These are phyloP conservation scores for Pipra filicauda DNA, from an alignment of 2,113 vertebrate species.

Conservation along the genomic window DNA sequence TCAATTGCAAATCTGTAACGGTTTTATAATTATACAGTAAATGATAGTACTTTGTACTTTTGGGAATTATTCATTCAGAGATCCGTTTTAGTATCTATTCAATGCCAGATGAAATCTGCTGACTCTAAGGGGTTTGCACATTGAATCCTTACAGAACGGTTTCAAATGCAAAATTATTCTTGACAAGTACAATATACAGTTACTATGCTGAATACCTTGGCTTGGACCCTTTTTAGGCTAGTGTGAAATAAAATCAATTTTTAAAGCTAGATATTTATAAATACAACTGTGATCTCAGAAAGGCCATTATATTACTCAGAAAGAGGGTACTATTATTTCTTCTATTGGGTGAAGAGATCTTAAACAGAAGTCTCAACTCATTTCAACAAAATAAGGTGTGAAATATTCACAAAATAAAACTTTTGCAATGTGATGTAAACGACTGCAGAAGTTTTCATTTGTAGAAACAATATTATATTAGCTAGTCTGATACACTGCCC, in stretches of 20 bases:
- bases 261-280: neutral
- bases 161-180: neutral
- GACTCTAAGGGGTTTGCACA: neutral
- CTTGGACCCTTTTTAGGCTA: neutral
- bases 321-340: neutral
- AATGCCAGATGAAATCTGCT: neutral
- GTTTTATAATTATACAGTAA: neutral
- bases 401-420: neutral
- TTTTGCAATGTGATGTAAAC: neutral
- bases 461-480: neutral
- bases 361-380: neutral
- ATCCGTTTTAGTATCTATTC: neutral
- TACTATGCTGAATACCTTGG: neutral
- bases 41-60: neutral
- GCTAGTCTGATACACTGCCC: neutral
- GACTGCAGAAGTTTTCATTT: neutral
- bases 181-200: neutral
- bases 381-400: neutral
- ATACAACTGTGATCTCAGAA: neutral
- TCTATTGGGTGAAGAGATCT: neutral
- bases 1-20: neutral
- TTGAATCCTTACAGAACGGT: neutral
- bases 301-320: neutral
- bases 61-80: slow-evolving; percentile 5
- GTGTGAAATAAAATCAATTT: neutral